phyloP scores from a whole-genome alignment of 2,888 invertebrate species.

The Willowsia nigromaculata region DNA sequence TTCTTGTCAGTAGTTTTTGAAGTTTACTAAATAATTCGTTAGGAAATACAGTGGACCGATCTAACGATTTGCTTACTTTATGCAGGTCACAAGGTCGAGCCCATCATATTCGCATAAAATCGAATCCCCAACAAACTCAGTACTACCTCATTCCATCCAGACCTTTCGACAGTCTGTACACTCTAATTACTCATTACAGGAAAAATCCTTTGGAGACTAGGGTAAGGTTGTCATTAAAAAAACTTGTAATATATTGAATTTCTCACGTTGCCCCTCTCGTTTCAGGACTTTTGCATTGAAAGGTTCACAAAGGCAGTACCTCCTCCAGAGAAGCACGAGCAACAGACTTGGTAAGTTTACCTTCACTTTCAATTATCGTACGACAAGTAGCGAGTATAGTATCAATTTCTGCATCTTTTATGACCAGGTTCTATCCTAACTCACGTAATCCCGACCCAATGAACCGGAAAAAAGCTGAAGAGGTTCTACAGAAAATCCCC shows the following conservation, averaged over 20 bases:
- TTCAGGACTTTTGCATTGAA: slow-evolving; percentile 89
- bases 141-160: slow-evolving; percentile 92
- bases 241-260: background rate
- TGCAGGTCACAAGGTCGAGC: slow-evolving; percentile 88
- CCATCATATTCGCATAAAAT: slow-evolving; percentile 94
- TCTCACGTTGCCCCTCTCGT: background rate
- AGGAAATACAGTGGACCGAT: no score
- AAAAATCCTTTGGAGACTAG: slow-evolving; percentile 91
- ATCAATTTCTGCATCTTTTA: no score
- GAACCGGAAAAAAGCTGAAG: slow-evolving; percentile 73
- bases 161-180: slow-evolving; percentile 94
- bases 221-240: slow-evolving; percentile 80
- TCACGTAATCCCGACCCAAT: slow-evolving; percentile 63
- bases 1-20: slow-evolving; percentile 85
- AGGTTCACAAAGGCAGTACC: slow-evolving; percentile 94
- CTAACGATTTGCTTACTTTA: slow-evolving; percentile 10
- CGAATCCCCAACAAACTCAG: slow-evolving; percentile 88
- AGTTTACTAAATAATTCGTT: background rate
- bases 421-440: slow-evolving; percentile 66
- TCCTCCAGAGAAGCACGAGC: slow-evolving; percentile 91
- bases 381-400: no score
- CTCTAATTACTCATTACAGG: slow-evolving; percentile 93
- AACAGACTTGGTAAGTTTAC: slow-evolving; percentile 62
- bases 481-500: slow-evolving; percentile 73
- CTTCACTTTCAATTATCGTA: no score